Percentiles rank a stretch among this genome's conserved stretches.
These are phyloP conservation scores for Panagrolaimus sp. DNA, from an alignment of 1,140 invertebrate species.

Conservation along the genomic window DNA sequence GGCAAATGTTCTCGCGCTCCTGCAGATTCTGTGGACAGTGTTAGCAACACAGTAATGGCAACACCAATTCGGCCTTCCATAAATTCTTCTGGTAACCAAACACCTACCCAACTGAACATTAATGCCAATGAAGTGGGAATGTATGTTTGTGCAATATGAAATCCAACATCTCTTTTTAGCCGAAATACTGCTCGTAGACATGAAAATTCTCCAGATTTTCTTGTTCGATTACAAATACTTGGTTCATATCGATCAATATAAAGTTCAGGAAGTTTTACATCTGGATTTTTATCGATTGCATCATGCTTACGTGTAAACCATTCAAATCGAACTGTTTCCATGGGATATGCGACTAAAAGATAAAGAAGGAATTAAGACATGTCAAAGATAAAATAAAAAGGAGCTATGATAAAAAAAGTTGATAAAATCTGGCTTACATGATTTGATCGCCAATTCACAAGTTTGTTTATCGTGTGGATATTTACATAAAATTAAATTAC, in stretches of 20 bases:
- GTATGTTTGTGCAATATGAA: conserved; percentile 80
- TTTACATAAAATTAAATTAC: conserved; percentile 57
- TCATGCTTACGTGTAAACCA: conserved; percentile 54
- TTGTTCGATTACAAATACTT: conserved; percentile 46
- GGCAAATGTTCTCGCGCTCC: conserved; percentile 56
- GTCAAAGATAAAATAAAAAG: neutral
- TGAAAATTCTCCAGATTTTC: conserved; percentile 63
- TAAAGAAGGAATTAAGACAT: no score
- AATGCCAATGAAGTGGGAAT: conserved; percentile 77
- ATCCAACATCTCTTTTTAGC: conserved; percentile 78
- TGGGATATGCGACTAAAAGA: conserved; percentile 54
- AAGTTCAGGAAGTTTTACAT: conserved; percentile 55
- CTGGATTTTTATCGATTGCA: conserved; percentile 57
- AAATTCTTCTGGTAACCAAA: conserved; percentile 57
- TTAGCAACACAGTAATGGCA: conserved; percentile 55
- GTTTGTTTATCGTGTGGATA: conserved; percentile 58
- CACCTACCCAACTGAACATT: conserved; percentile 72
- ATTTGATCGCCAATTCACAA: conserved; percentile 56
- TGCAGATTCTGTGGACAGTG: conserved; percentile 56
- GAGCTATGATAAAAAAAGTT: no score
- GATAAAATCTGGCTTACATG: conserved; percentile 42
- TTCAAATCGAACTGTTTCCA: conserved; percentile 56
- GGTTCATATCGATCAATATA: conserved; percentile 53
- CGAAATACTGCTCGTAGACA: conserved; percentile 70
- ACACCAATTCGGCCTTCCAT: conserved; percentile 58